Base-by-base conservation (phyloP, 2,113 vertebrate species). In the Petroica traversi region DNA sequence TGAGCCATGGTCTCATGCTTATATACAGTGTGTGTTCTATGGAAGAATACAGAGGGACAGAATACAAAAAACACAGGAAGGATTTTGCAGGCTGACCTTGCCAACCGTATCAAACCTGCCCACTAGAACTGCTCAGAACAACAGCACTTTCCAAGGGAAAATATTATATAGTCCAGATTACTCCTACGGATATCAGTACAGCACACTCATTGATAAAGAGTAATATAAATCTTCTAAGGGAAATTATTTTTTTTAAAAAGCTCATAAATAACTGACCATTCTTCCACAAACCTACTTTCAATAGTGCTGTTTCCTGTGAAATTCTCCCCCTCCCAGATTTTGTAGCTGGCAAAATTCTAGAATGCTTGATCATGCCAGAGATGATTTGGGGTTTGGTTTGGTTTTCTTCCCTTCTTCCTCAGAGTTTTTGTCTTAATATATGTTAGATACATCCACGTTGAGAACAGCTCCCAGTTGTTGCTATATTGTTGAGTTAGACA, bases 61-160 rank as follows among this genome's bases (percentile, higher is more conserved):
- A 62, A 72, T 11, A n/a, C 20, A 67, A 57, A 22, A 61, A 74
- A 72, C 14, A 12, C 3, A 18, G n/a, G 31, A 68, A 64, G 71
- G 54, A 51, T 67, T 95, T 91, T 76, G 58, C n/a, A 78, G 46
- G 28, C 29, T 67, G 59, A 90, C 29, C 76, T 84, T 85, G 54
- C n/a, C 28, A 46, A 71, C n/a, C 6, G 1, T 6, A 58, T 41
- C 38, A 49, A 85, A 31, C 40, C 66, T 79, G 62, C 31, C 46
- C 38, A 74, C 29, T 68, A 41, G 33, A 62, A 57, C 28, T 58
- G 26, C 68, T 84, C 64, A 48, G 43, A 79, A 38, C 20, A 69
- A 0, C 46, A 62, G 19, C 38, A 29, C 51, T 71, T 75, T 38
- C 36, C 48, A 91, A 79, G 58, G 38, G 58, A 52, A 12, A 17